phyloP scores from a whole-genome alignment of 35 echinoderm and acorn worm species.

The Diadema setosum region DNA sequence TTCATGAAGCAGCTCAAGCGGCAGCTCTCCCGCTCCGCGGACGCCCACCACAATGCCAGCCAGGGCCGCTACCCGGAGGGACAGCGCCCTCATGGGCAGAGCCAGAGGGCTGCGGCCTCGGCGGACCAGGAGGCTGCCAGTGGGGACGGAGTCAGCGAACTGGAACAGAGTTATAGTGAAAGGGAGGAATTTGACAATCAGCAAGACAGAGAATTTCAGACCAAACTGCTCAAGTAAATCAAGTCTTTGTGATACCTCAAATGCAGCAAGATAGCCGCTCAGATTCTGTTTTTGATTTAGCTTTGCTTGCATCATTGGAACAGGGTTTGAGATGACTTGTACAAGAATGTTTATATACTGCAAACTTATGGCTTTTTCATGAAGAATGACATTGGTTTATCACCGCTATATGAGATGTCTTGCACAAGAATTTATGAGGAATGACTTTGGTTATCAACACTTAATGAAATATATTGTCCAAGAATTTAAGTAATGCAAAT shows the following conservation, averaged over 20 bases:
- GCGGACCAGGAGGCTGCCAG: neutral
- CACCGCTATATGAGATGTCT: no score
- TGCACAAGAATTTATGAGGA: no score
- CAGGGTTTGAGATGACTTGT: no score
- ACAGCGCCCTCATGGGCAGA: conserved; percentile 6
- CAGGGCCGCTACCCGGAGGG: neutral
- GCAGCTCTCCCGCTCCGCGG: conserved; percentile 34
- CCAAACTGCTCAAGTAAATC: neutral
- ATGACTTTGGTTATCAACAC: no score
- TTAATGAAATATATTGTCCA: no score
- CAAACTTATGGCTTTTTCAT: neutral
- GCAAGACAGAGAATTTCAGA: neutral
- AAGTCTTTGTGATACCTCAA: no score
- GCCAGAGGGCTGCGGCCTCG: neutral
- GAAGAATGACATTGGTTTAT: neutral
- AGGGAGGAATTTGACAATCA: neutral
- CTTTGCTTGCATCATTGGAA: no score
- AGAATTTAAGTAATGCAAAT: no score
- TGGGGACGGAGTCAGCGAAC: neutral
- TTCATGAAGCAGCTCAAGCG: conserved; percentile 79
- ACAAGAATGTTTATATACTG: neutral
- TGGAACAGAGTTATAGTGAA: neutral
- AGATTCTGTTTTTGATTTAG: no score
- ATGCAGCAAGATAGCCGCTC: no score
- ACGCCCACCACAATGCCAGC: conserved; percentile 84